Conservation (phyloP, 1,140 invertebrate species). For the Drosophila ironensis region DNA sequence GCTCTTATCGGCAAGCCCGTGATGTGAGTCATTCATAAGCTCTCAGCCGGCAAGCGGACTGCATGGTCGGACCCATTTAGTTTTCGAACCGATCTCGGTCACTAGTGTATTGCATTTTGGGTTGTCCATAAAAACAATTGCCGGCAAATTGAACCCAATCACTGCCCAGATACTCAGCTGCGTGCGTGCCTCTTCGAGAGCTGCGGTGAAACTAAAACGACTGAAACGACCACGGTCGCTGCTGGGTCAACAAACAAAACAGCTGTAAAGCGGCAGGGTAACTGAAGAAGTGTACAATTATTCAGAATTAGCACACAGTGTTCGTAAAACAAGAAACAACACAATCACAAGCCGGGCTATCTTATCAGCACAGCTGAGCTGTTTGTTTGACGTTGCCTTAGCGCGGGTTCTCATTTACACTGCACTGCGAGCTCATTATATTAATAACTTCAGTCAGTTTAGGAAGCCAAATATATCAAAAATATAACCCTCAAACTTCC, state of each 20-base stretch:
- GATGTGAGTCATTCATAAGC: conserved; percentile 33
- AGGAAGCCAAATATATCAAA: too few species aligned
- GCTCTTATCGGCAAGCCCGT: conserved; percentile 9
- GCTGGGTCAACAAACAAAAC: conserved; percentile 24
- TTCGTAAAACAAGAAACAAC: conserved; percentile 13
- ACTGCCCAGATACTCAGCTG: neutral
- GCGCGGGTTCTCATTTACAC: conserved; percentile 2
- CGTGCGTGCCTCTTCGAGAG: conserved; percentile 13
- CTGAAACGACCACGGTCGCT: neutral
- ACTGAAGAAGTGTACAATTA: conserved; percentile 3
- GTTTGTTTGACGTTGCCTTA: conserved; percentile 42
- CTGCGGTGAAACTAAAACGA: neutral
- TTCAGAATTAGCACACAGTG: conserved; percentile 3
- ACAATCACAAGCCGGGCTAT: conserved; percentile 44
- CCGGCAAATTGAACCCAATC: conserved; percentile 50
- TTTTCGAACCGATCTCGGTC: conserved; percentile 21
- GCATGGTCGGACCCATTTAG: conserved; percentile 4
- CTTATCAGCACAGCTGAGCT: conserved; percentile 57
- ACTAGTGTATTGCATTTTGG: neutral
- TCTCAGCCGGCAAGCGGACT: conserved; percentile 15
- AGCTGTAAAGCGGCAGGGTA: conserved; percentile 9
- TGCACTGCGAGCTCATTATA: too few species aligned
- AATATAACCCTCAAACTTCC: neutral
- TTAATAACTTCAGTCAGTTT: neutral
- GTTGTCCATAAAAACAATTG: conserved; percentile 25